Base-by-base conservation (phyloP, 2,113 vertebrate genomes). In the Bungarus multicinctus region DNA sequence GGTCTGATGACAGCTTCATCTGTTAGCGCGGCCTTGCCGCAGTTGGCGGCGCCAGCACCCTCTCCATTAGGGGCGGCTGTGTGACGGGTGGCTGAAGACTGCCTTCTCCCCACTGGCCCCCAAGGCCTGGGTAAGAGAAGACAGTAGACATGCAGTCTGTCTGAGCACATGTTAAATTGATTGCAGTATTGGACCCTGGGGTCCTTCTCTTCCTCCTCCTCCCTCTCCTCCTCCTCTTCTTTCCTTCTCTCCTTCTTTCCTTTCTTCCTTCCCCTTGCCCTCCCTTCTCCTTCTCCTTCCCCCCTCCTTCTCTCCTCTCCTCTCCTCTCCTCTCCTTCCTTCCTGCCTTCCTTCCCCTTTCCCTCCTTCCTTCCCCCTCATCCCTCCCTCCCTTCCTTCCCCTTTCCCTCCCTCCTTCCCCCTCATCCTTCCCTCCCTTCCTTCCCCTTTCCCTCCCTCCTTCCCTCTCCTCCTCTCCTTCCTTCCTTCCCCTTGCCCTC, bases 131-230 rank as follows among this genome's bases (percentile, higher is more conserved):
- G 98, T 98, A 99, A 99, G 98, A 97, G 96, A 98, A 99, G 98
- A 97, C 98, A 98, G 98, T 98, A 98, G 98, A 97, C 98, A 97
- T 93, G 90, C 97, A 99, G 98, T 99, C 99, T 99, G 98, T 99
- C 97, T 98, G 97, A 98, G 98, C 94, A 91, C 96, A 98, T 97
- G 97, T 97, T 94, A 96, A 98, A 99, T 99, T 98, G 98, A 99
- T 98, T 98, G 98, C 98, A 98, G 98, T 98, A 98, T 88, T 1
- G 87, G 20, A 54, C 52, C 25, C 25, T 8, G 55, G 85, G 22
- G 47, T 23, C 22, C n/a, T 27, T 2, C 34, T 52, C 47, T 2
- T 47, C 47, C 14, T n/a, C 25, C 4, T 43, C 55, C 52, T n/a
- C 16, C 20, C 22, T n/a, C 6, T 34, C 12, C n/a, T 11, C 47